Conservation (phyloP, 1,140 invertebrate genomes). For the Aphelinus certus region DNA sequence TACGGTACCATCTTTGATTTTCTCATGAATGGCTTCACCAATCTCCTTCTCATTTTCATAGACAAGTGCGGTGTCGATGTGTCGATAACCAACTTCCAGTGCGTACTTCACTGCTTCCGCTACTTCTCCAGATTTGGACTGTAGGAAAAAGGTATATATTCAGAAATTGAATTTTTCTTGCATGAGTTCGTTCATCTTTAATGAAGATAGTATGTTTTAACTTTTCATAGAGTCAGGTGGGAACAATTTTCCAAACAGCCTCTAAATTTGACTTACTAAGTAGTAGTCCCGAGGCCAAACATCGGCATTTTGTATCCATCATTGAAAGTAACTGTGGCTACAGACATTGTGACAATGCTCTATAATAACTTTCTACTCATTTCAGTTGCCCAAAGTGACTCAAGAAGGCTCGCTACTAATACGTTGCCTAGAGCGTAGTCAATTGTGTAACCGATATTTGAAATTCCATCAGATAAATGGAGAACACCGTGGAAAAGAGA, state of each 20-base stretch:
- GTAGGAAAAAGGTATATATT: constrained; percentile 23
- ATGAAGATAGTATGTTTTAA: no score
- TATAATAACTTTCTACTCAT: no score
- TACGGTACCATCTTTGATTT: constrained; percentile 78
- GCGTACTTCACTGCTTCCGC: constrained; percentile 78
- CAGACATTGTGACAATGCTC: constrained; percentile 10
- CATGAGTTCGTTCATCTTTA: no score
- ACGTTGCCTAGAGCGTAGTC: no score
- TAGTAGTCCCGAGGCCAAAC: constrained; percentile 75
- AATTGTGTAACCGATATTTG: no score
- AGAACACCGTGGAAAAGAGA: no score
- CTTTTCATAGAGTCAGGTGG: no score
- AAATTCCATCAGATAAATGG: no score
- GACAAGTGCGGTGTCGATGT: constrained; percentile 87
- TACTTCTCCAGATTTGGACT: constrained; percentile 69
- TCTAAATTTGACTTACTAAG: constrained; percentile 60
- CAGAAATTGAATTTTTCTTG: no score
- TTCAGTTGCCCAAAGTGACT: no score
- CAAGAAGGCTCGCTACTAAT: no score
- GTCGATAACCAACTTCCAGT: constrained; percentile 85
- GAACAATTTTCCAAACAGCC: no score
- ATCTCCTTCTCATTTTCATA: constrained; percentile 89
- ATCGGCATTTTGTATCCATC: constrained; percentile 71
- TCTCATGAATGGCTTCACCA: constrained; percentile 77
- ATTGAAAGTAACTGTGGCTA: constrained; percentile 62